Percentiles rank a stretch among this genome's conserved stretches.
phyloP scores from a whole-genome alignment of 2,888 invertebrate species.

The Dicyrtoma fusca region DNA sequence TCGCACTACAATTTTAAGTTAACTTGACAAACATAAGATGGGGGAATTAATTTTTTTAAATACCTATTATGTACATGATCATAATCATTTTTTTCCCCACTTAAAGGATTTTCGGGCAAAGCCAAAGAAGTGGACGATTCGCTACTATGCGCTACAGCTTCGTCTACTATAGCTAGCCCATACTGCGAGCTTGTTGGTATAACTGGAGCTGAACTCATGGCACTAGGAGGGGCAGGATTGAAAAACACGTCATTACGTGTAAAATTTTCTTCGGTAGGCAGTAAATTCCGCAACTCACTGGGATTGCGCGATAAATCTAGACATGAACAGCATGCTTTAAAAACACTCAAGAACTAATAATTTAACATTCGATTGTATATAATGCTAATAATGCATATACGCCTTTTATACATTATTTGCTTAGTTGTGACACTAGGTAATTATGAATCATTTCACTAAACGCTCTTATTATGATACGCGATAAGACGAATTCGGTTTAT shows the following conservation, averaged over 20 bases:
- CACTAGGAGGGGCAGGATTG: slow-evolving; percentile 66
- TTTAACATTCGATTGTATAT: too few species aligned
- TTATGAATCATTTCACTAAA: too few species aligned
- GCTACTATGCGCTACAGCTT: slow-evolving; percentile 29
- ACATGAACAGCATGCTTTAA: too few species aligned
- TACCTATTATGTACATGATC: slow-evolving; percentile 50
- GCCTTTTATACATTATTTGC: too few species aligned
- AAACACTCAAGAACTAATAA: too few species aligned
- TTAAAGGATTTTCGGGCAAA: slow-evolving; percentile 38
- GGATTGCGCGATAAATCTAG: slow-evolving; percentile 49
- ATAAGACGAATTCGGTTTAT: too few species aligned
- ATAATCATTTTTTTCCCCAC: slow-evolving; percentile 45
- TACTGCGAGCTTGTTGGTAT: slow-evolving; percentile 82
- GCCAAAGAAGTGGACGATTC: slow-evolving; percentile 22
- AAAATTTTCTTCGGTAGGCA: slow-evolving; percentile 71
- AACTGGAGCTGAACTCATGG: slow-evolving; percentile 77
- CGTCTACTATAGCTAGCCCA: slow-evolving; percentile 77
- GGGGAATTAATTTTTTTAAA: too few species aligned
- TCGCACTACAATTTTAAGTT: too few species aligned
- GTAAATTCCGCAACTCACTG: slow-evolving; percentile 48
- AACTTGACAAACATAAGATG: too few species aligned
- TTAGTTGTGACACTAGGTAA: too few species aligned
- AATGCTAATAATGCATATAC: too few species aligned
- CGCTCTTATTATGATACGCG: too few species aligned
- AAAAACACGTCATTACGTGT: slow-evolving; percentile 82